Percentiles rank a stretch among this genome's conserved stretches.
These are phyloP conservation scores for Hirundo rustica DNA, from an alignment of 2,797 vertebrate species.

Conservation along the genomic window DNA sequence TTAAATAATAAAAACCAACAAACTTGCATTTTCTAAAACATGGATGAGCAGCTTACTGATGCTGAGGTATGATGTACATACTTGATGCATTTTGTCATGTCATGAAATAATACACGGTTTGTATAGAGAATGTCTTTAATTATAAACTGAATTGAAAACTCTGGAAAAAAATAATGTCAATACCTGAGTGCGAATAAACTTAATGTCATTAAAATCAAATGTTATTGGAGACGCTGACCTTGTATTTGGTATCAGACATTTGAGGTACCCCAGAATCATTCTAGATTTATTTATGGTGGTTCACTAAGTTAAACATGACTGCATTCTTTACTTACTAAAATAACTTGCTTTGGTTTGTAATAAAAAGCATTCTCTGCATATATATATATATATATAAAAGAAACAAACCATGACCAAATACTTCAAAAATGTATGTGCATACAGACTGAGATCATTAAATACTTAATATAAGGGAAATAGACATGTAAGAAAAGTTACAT, in stretches of 20 bases:
- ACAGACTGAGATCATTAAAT: not conserved
- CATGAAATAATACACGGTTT: conserved; percentile 14
- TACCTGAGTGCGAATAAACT: conserved; percentile 4
- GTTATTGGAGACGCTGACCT: not conserved
- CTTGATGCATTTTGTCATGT: conserved; percentile 57
- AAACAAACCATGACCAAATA: conserved; percentile 42
- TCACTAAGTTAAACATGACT: not conserved
- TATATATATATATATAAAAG: not conserved
- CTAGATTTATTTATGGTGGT: not conserved
- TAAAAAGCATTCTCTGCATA: conserved; percentile 38
- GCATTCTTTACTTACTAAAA: not conserved
- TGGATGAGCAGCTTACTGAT: conserved; percentile 5
- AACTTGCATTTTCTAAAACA: not conserved
- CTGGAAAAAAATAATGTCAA: not conserved
- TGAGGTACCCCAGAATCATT: not conserved
- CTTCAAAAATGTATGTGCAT: conserved; percentile 43
- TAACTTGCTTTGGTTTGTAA: conserved; percentile 9
- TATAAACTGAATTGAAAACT: conserved; percentile 46
- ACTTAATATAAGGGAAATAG: conserved; percentile 27
- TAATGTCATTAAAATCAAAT: not conserved
- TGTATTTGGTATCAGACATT: not conserved
- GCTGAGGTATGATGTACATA: conserved; percentile 23
- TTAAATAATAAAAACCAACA: not conserved
- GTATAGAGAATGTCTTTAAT: conserved; percentile 48
- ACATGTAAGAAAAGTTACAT: conserved; percentile 30